Percentiles rank a stretch among this genome's conserved stretches.
Evolutionary conservation across 1,140 invertebrate genomes (phyloP).

Genomic region (Centruroides vittatus): DNA sequence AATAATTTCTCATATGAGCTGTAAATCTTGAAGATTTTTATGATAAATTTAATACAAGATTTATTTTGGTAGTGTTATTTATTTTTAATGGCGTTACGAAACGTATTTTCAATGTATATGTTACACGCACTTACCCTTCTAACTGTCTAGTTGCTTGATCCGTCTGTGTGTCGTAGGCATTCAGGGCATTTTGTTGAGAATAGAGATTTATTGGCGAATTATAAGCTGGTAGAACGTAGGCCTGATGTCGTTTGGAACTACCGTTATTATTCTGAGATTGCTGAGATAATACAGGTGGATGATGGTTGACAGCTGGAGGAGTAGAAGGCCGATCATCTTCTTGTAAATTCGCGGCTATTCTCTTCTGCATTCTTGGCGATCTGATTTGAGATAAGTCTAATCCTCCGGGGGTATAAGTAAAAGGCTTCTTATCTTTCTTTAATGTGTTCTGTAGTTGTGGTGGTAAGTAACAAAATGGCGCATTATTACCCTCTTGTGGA

Average conservation of each 20-base stretch:
- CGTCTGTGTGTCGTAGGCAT: not conserved
- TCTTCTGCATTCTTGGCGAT: conserved; percentile 71
- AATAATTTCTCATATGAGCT: too few species aligned
- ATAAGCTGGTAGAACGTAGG: not conserved
- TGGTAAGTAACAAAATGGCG: conserved; percentile 40
- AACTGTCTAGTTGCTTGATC: not conserved
- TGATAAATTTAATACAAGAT: too few species aligned
- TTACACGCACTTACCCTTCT: not conserved
- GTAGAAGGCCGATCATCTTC: not conserved
- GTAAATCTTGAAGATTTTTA: too few species aligned
- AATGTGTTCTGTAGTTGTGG: conserved; percentile 80
- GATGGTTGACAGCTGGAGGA: not conserved
- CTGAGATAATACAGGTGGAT: not conserved
- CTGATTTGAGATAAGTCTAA: conserved; percentile 76
- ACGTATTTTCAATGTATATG: not conserved
- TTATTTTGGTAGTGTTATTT: too few species aligned
- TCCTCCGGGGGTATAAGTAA: conserved; percentile 83
- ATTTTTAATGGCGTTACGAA: too few species aligned
- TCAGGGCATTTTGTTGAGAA: not conserved
- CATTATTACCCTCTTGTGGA: conserved; percentile 11
- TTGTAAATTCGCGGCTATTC: conserved; percentile 38
- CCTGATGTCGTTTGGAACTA: not conserved
- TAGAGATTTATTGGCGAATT: not conserved
- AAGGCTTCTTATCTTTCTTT: conserved; percentile 87
- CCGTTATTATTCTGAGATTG: not conserved